Evolutionary conservation across 2,797 vertebrate species (phyloP), one percentile per base, ranked within the genome.

Genomic region (Lagodon rhomboides): DNA sequence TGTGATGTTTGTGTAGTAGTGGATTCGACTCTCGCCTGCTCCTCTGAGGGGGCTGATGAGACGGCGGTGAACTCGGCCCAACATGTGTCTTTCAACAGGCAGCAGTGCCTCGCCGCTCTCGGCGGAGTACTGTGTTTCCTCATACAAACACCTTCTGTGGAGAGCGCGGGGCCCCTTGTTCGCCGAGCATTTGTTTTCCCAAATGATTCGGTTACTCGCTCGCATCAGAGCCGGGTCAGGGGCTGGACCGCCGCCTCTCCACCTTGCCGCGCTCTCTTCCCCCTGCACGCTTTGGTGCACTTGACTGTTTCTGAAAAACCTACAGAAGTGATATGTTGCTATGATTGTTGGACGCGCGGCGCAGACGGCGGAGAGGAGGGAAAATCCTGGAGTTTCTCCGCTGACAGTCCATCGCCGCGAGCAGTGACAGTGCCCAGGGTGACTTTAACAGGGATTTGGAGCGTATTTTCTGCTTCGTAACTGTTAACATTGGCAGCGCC

Each of bases 121-220:
- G 30, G 85, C 23, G 89, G 92, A 95, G 91, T 88, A 88, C 91
- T 90, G 85, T 86, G 44, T 94, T 94, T 94, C 94, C 91, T 93
- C 93, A 93, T 87, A 88, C 91, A 93, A 94, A 94, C 92, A 93
- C 88, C 88, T 87, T 87, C 88, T 85, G 78, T 74, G 83, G 80
- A 67, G 84, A 85, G 89, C 90, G 92, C 91, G 85, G 86, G 89
- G 87, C 87, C 86, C 87, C 79, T 90, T 80, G 82, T 91, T 90
- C 85, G 41, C 46, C 2, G 76, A 92, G 94, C 94, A 93, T 94
- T 92, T 94, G 94, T 94, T 95, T 94, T 94, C 92, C 91, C 90
- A 94, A 93, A 92, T 92, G 85, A 92, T 95, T 94, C 88, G 77
- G 91, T 94, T 95, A 92, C 92, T 88, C 43, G 15, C 73, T 85